phyloP scores from a whole-genome alignment of 1,140 invertebrate genomes.

The Phenacoccus solenopsis region DNA sequence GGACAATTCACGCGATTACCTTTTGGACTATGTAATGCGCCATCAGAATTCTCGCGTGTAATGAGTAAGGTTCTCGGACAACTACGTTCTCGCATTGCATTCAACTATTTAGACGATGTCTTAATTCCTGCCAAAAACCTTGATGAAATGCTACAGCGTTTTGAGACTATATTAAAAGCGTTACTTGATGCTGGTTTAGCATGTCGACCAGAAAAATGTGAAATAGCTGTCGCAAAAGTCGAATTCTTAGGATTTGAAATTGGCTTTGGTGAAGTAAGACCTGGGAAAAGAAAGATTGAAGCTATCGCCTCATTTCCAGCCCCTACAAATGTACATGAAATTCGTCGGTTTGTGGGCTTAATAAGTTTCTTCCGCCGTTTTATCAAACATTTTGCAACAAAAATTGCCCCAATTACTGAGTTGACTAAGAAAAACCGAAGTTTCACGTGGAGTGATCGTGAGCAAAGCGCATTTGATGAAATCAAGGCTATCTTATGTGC shows the following conservation, averaged over 20 bases:
- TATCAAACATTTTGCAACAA: neutral
- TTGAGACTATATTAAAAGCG: neutral
- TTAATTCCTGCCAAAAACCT: neutral
- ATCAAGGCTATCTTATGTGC: neutral
- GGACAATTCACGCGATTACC: constrained; percentile 24
- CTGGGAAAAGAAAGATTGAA: neutral
- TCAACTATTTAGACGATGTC: neutral
- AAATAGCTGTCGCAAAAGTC: neutral
- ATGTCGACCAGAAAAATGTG: neutral
- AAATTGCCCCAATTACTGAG: neutral
- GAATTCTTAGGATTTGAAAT: constrained; percentile 11
- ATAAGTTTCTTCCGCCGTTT: neutral
- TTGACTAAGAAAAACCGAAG: neutral
- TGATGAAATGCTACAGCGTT: neutral
- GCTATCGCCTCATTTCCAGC: constrained; percentile 10
- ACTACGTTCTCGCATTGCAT: neutral
- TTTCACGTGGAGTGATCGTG: neutral
- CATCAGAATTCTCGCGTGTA: neutral
- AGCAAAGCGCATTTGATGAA: neutral
- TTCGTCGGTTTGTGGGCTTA: neutral
- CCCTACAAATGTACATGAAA: neutral
- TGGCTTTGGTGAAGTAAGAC: neutral
- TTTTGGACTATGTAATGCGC: constrained; percentile 26
- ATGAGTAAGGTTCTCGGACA: constrained; percentile 13
- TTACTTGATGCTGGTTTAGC: neutral